Conservation (phyloP, 2,113 vertebrate genomes). For the Microcebus ravelobensis region DNA sequence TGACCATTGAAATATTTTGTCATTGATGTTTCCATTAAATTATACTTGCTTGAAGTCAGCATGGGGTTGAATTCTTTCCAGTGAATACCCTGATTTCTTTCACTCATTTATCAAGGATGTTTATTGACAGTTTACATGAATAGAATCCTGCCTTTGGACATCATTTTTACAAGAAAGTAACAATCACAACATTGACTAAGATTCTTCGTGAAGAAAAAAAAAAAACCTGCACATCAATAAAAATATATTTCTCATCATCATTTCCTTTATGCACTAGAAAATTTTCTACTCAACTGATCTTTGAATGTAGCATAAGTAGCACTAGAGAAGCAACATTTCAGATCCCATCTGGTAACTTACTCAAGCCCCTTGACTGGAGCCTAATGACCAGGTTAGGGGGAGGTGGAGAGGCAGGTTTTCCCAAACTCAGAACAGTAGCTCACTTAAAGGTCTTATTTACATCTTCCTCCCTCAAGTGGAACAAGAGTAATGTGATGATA, state of each 20-base stretch:
- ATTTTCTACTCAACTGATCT: neutral
- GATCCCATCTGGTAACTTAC: neutral
- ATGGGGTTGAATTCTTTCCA: constrained; percentile 57
- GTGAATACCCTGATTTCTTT: constrained; percentile 57
- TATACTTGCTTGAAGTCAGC: constrained; percentile 71
- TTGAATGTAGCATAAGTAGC: neutral
- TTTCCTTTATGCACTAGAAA: constrained; percentile 13
- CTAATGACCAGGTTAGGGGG: neutral
- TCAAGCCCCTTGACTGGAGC: neutral
- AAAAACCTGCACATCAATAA: constrained; percentile 25
- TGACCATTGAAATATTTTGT: constrained; percentile 74
- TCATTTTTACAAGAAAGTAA: constrained; percentile 59
- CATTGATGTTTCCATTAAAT: constrained; percentile 78
- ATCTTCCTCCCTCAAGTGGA: neutral
- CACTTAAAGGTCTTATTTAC: constrained; percentile 8
- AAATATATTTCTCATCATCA: neutral
- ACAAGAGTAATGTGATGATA: neutral
- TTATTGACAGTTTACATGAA: constrained; percentile 59
- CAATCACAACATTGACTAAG: constrained; percentile 46
- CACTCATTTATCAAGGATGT: constrained; percentile 61
- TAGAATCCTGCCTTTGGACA: constrained; percentile 62
- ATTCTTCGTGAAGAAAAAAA: constrained; percentile 17
- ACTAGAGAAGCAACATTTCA: neutral
- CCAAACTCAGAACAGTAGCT: neutral
- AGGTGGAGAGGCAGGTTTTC: neutral